phyloP scores from a whole-genome alignment of 2,888 invertebrate species.

The Andrena marginata region DNA sequence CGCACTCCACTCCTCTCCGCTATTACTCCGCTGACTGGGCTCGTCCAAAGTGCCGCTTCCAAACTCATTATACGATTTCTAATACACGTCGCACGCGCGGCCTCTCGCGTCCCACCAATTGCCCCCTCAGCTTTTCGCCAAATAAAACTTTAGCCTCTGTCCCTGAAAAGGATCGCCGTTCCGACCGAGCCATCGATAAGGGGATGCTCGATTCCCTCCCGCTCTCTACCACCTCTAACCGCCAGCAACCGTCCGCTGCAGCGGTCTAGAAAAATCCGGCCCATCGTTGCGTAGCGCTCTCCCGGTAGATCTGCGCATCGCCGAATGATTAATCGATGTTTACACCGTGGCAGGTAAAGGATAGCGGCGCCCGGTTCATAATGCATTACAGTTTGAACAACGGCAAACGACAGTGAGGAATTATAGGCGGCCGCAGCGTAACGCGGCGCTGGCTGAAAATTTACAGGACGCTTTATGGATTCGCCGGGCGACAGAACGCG shows the following conservation, averaged over 20 bases:
- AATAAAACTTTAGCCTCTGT: not conserved
- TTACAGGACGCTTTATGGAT: not conserved
- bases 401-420: conserved; percentile 52
- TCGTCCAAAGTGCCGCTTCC: conserved; percentile 31
- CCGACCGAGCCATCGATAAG: too few species aligned
- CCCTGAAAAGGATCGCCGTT: not conserved
- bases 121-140: not conserved
- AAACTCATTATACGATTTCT: conserved; percentile 59
- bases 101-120: not conserved
- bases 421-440: conserved; percentile 6
- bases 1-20: conserved; percentile 11
- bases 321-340: conserved; percentile 49
- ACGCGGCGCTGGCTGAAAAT: conserved; percentile 26
- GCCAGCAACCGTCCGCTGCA: too few species aligned
- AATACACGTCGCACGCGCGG: conserved; percentile 23
- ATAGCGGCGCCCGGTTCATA: conserved; percentile 44
- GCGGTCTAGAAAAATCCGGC: conserved; percentile 2
- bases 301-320: conserved; percentile 13
- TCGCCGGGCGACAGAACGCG: not conserved
- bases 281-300: not conserved
- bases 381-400: conserved; percentile 47
- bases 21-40: conserved; percentile 27
- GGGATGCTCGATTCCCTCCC: too few species aligned
- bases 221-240: too few species aligned
- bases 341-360: conserved; percentile 8